phyloP scores from a whole-genome alignment of 2,888 invertebrate species.

The Tenthredo notha region DNA sequence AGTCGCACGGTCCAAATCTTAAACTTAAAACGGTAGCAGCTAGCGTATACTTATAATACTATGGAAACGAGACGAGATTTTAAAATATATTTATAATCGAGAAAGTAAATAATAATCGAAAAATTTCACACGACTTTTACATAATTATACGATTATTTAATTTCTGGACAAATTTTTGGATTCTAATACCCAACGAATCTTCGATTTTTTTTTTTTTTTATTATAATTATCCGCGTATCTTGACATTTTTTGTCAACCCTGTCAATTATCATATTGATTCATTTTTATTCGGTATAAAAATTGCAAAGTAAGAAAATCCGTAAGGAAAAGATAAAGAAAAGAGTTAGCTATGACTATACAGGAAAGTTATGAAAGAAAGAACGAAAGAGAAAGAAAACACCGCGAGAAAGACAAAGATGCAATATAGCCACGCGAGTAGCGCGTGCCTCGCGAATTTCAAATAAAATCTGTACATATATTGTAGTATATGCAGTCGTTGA shows the following conservation, averaged over 20 bases:
- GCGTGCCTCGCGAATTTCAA: conserved; percentile 3
- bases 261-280: no score
- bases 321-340: not conserved
- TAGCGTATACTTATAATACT: not conserved
- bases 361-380: not conserved
- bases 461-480: not conserved
- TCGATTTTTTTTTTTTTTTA: not conserved
- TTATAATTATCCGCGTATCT: not conserved
- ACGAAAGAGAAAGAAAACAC: not conserved
- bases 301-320: not conserved
- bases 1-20: conserved; percentile 48
- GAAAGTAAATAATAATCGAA: not conserved
- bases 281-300: not conserved
- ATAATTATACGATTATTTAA: not conserved
- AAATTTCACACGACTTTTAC: not conserved
- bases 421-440: not conserved
- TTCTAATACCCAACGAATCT: not conserved
- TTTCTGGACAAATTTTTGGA: not conserved
- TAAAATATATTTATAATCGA: not conserved
- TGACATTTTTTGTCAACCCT: not conserved
- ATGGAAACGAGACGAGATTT: not conserved
- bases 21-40: conserved; percentile 20
- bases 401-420: not conserved
- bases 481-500: not conserved
- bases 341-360: no score